phyloP scores from a whole-genome alignment of 2,113 vertebrate genomes.

The Odobenus rosmarus region DNA sequence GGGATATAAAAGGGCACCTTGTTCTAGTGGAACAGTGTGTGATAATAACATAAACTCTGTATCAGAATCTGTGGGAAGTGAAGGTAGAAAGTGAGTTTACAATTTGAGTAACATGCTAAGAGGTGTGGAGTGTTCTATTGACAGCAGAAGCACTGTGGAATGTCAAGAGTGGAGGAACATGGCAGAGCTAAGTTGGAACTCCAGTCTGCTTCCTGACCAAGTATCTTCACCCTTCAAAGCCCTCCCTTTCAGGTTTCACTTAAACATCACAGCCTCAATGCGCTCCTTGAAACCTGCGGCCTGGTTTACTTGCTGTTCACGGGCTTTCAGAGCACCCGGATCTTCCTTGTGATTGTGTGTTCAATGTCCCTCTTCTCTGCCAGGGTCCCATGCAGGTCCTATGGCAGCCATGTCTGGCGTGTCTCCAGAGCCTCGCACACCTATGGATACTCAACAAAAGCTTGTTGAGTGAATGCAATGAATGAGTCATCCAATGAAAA shows the following conservation, averaged over 20 bases:
- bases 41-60: not conserved
- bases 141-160: not conserved
- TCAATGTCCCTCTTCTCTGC: not conserved
- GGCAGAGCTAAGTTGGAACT: not conserved
- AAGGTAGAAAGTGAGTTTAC: not conserved
- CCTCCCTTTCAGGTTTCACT: not conserved
- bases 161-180: fast-evolving
- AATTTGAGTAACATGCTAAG: fast-evolving
- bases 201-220: not conserved
- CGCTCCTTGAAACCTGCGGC: not conserved
- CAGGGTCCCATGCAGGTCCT: not conserved
- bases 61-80: not conserved
- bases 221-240: too few relatives aligned
- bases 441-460: not conserved
- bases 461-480: not conserved
- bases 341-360: not conserved
- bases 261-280: not conserved
- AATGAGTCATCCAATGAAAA: not conserved
- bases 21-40: not conserved
- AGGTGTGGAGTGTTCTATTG: not conserved
- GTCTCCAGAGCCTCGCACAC: not conserved
- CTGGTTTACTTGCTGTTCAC: not conserved
- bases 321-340: too few relatives aligned
- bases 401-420: too few relatives aligned
- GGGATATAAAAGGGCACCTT: not conserved